These are phyloP conservation scores for Drosophila busckii DNA, from an alignment of 1,140 invertebrate genomes.

Conservation along the genomic window DNA sequence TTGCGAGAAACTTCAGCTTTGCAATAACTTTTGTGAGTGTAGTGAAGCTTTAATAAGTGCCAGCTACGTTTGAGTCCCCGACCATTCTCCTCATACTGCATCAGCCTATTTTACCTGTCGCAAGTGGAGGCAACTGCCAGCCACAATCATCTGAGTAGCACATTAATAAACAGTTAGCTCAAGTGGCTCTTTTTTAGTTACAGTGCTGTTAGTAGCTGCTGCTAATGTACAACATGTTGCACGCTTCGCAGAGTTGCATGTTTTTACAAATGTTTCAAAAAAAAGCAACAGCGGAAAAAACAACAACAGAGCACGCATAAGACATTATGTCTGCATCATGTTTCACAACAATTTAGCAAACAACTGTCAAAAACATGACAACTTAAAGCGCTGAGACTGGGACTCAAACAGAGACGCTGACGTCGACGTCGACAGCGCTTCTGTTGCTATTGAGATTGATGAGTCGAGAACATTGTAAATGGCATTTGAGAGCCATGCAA, in stretches of 20 bases:
- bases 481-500: constrained; percentile 42
- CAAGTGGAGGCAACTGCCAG: no score
- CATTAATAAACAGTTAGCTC: no score
- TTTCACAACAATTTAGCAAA: constrained; percentile 75
- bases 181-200: neutral
- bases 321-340: constrained; percentile 63
- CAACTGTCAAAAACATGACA: constrained; percentile 75
- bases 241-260: constrained; percentile 37
- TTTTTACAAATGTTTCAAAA: constrained; percentile 23
- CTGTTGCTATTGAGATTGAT: constrained; percentile 52
- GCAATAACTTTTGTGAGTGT: no score
- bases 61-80: no score
- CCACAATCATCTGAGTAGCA: no score
- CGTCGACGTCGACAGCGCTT: constrained; percentile 6
- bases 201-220: neutral
- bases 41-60: no score
- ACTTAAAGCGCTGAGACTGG: constrained; percentile 66
- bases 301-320: constrained; percentile 16
- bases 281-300: neutral
- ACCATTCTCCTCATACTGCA: no score
- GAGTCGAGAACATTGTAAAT: constrained; percentile 64
- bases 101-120: no score
- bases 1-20: no score
- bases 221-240: constrained; percentile 40
- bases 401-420: constrained; percentile 34